Conservation (phyloP, 1,140 invertebrate species). For the Chrysopa pallens region DNA sequence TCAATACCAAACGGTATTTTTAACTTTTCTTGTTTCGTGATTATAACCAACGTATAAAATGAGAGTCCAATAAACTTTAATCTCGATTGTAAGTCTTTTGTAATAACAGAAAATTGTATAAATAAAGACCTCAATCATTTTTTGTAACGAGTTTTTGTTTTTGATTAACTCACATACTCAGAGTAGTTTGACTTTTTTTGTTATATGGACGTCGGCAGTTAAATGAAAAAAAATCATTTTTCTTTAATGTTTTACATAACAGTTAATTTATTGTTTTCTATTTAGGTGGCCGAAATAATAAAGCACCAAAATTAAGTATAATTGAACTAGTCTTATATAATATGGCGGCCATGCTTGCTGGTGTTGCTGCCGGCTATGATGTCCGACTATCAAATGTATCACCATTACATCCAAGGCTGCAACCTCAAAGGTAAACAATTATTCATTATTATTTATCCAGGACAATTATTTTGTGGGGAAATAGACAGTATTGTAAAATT, state of each 20-base stretch:
- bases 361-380: slow-evolving; percentile 79
- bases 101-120: too few species aligned
- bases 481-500: too few species aligned
- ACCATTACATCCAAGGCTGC: slow-evolving; percentile 60
- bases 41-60: too few species aligned
- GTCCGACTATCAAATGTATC: slow-evolving; percentile 71
- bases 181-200: neutral
- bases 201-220: neutral
- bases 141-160: too few species aligned
- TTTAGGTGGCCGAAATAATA: slow-evolving; percentile 28
- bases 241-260: slow-evolving; percentile 4
- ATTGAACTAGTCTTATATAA: slow-evolving; percentile 76
- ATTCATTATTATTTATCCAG: too few species aligned
- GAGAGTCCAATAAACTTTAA: too few species aligned
- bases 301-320: slow-evolving; percentile 52
- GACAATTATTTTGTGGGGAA: too few species aligned
- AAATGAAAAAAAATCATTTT: neutral
- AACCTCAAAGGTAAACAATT: slow-evolving; percentile 37
- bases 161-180: neutral
- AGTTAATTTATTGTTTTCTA: slow-evolving; percentile 12
- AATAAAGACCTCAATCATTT: too few species aligned
- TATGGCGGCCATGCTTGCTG: slow-evolving; percentile 74
- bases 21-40: too few species aligned
- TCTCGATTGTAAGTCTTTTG: too few species aligned
- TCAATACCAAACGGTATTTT: too few species aligned